These are phyloP conservation scores for Drosophila paranaensis DNA, from an alignment of 2,888 invertebrate genomes.

Conservation along the genomic window DNA sequence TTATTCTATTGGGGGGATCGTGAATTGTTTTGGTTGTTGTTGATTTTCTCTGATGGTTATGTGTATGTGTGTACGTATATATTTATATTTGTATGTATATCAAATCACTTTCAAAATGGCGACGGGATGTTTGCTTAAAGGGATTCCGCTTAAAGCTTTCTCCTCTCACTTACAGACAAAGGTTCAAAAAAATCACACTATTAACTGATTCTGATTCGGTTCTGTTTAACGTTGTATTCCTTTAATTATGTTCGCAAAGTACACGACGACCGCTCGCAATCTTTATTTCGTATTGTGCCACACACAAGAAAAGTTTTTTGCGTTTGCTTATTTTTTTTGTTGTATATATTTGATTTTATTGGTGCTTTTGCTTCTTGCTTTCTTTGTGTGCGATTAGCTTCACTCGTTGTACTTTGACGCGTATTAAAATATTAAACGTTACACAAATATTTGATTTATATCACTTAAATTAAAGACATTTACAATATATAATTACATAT, in stretches of 20 bases:
- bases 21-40: slow-evolving; percentile 45
- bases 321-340: slow-evolving; percentile 40
- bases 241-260: slow-evolving; percentile 60
- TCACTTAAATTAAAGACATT: slow-evolving; percentile 78
- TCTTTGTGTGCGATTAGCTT: slow-evolving; percentile 69
- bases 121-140: slow-evolving; percentile 75
- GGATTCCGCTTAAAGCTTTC: slow-evolving; percentile 78
- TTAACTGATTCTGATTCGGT: slow-evolving; percentile 68
- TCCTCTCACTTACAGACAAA: slow-evolving; percentile 75
- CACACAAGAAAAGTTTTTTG: slow-evolving; percentile 56
- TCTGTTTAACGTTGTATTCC: slow-evolving; percentile 64
- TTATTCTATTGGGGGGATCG: slow-evolving; percentile 40
- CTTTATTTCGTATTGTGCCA: slow-evolving; percentile 36
- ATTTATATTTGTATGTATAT: slow-evolving; percentile 63
- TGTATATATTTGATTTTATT: slow-evolving; percentile 27
- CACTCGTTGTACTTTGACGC: slow-evolving; percentile 81
- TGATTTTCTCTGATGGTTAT: slow-evolving; percentile 48
- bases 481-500: slow-evolving; percentile 80
- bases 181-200: slow-evolving; percentile 80
- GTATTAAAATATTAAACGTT: slow-evolving; percentile 74
- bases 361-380: slow-evolving; percentile 48
- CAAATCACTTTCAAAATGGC: slow-evolving; percentile 80
- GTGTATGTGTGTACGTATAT: slow-evolving; percentile 47
- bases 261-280: slow-evolving; percentile 47
- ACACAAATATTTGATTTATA: slow-evolving; percentile 78